phyloP scores from a whole-genome alignment of 2,888 invertebrate species.

The Macrosoma leucophasiata region DNA sequence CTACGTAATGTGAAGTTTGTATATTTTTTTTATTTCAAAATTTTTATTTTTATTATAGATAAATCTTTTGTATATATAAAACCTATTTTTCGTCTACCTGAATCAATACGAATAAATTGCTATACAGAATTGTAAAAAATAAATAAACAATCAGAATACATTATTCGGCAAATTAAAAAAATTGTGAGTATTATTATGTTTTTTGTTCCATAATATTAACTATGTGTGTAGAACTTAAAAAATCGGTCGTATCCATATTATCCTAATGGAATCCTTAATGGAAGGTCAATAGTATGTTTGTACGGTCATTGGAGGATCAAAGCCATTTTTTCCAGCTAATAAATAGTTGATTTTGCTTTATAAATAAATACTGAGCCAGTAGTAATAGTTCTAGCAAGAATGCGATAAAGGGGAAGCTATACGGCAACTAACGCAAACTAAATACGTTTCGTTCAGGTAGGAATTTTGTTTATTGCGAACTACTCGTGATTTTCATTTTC shows the following conservation, averaged over 20 bases:
- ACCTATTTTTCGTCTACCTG: too few relatives aligned
- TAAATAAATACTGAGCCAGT: constrained; percentile 59
- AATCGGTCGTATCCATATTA: constrained; percentile 33
- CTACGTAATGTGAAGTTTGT: too few relatives aligned
- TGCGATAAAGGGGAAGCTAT: constrained; percentile 40
- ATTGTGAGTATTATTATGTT: too few relatives aligned
- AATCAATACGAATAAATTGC: too few relatives aligned
- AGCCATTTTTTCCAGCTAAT: constrained; percentile 67
- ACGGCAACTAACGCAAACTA: constrained; percentile 54
- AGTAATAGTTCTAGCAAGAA: constrained; percentile 56
- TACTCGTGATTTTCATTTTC: too few relatives aligned
- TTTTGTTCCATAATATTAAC: too few relatives aligned
- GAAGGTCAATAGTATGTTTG: constrained; percentile 59
- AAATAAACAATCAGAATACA: background rate
- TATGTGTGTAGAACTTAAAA: too few relatives aligned
- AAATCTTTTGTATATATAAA: too few relatives aligned
- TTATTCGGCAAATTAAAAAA: too few relatives aligned
- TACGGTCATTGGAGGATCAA: constrained; percentile 61
- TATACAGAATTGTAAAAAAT: background rate
- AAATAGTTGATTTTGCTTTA: constrained; percentile 70
- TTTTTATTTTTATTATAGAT: too few relatives aligned
- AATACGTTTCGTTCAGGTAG: constrained; percentile 43
- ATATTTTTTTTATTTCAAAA: too few relatives aligned
- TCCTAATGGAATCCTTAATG: constrained; percentile 38
- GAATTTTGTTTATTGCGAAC: constrained; percentile 7